Percentiles rank a stretch among this genome's conserved stretches.
Conservation (phyloP, 2,113 vertebrate species). For the Brienomyrus longianalis region DNA sequence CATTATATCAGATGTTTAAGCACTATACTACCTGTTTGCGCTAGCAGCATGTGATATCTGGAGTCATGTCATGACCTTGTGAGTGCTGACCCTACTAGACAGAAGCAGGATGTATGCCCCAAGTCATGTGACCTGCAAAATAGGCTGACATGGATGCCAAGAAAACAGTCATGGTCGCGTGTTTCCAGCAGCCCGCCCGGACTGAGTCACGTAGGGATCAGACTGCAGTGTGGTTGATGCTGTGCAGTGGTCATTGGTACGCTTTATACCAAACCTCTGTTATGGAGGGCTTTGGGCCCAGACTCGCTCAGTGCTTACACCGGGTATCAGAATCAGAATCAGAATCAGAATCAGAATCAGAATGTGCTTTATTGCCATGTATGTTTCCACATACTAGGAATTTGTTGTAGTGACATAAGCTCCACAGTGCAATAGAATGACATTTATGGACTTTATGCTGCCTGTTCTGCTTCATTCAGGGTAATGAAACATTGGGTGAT, state of each 20-base stretch:
- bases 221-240: background rate
- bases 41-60: background rate
- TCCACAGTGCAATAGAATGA: too few relatives aligned
- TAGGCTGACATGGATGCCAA: background rate
- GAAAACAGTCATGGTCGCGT: background rate
- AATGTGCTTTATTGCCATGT: too few relatives aligned
- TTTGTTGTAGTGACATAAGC: too few relatives aligned
- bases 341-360: too few relatives aligned
- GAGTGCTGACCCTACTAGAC: background rate
- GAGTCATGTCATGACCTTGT: background rate
- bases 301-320: background rate
- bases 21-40: background rate
- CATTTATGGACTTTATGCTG: background rate
- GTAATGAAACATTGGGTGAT: background rate
- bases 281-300: background rate
- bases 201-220: background rate
- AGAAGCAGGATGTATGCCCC: background rate
- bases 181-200: background rate
- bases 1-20: background rate
- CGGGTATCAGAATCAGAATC: too few relatives aligned
- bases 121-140: background rate
- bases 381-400: too few relatives aligned
- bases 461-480: background rate
- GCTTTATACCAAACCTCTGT: background rate
- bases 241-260: background rate